These are phyloP conservation scores for Melanogrammus aeglefinus DNA, from an alignment of 2,797 vertebrate genomes.

Conservation along the genomic window DNA sequence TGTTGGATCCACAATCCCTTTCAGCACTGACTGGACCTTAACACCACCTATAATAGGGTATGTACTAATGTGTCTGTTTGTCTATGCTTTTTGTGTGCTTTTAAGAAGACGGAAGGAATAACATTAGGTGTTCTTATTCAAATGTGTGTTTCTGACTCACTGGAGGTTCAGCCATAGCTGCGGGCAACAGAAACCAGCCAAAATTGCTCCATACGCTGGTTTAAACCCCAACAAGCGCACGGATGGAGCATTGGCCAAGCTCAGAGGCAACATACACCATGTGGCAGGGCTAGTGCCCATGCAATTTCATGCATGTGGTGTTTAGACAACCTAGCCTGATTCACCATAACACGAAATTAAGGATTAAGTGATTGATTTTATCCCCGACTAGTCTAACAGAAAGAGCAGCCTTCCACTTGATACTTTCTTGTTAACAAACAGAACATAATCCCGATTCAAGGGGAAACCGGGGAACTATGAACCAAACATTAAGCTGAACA, in stretches of 20 bases:
- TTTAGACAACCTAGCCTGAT: not conserved
- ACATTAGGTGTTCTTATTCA: not conserved
- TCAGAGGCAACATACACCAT: not conserved
- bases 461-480: not conserved
- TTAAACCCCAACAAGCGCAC: not conserved
- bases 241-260: not conserved
- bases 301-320: not conserved
- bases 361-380: not conserved
- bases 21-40: not conserved
- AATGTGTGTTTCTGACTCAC: not conserved
- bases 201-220: not conserved
- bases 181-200: not conserved
- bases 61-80: not conserved
- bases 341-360: not conserved
- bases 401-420: not conserved
- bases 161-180: not conserved
- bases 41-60: not conserved
- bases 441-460: not conserved
- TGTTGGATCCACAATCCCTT: not conserved
- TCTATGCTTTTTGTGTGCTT: not conserved
- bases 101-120: not conserved
- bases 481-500: not conserved
- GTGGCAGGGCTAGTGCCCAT: not conserved
- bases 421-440: not conserved
- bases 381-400: not conserved